Evolutionary conservation across 2,113 vertebrate genomes (phyloP), one percentile per base, ranked within the genome.

Genomic region (Rhombomys opimus): DNA sequence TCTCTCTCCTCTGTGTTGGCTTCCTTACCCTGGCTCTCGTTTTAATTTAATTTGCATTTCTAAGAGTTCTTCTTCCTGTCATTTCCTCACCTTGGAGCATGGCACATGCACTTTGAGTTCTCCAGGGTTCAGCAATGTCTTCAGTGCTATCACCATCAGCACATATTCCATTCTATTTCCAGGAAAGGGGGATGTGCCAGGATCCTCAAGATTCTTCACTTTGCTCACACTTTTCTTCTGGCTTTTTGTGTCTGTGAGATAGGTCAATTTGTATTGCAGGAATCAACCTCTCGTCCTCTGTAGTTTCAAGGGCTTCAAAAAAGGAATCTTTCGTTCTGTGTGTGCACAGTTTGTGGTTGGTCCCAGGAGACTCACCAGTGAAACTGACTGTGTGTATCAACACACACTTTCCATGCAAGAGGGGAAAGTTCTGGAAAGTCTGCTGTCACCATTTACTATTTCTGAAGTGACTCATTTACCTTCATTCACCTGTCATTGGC

Each of bases 41-140:
- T 95, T 96, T 94, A 95, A 96, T 90, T 93, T 96, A 73, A 92
- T 96, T 93, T 97, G 95, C 82, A 17, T 94, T 89, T 95, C 38
- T 89, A 78, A 70, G 77, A 82, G 41, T 93, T 85, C 54, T 81
- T 96, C 15, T 41, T 89, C 82, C 54, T 93, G 63, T 61, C 52
- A 82, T 91, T 95, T 95, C 73, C 65, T 96, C 18, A 86, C 72
- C 32, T 65, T 32, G 22, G 14, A 35, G 13, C 68, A 80, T 32
- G 57, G 72, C 3, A n/a, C 27, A n/a, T 38, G 15, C 11, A 73
- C 75, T 92, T 52, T 30, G 68, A 90, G 70, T 77, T 96, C 61
- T 82, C 94, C n/a, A 61, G 20, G 76, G 57, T 72, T 76, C 41
- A 72, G 87, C 30, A 25, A 70, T 65, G 87, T 94, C n/a, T 96